These are phyloP conservation scores for Julus scanicus DNA, from an alignment of 2,888 invertebrate genomes.

Conservation along the genomic window DNA sequence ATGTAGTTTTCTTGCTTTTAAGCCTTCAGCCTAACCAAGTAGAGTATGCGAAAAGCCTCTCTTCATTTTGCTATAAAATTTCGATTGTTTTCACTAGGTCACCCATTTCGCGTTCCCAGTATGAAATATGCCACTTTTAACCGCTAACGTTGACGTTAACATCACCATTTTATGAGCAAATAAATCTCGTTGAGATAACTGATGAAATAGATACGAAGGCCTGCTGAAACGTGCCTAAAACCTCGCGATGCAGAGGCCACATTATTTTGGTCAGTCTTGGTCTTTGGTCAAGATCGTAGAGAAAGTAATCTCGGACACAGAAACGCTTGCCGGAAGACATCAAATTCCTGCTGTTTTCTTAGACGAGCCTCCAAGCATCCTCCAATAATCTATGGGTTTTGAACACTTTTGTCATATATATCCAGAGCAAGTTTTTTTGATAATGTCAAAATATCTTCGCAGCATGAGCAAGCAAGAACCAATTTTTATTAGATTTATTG, in stretches of 20 bases:
- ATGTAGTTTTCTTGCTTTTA: neutral
- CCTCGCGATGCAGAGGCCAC: neutral
- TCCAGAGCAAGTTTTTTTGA: neutral
- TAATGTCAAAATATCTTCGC: constrained; percentile 5
- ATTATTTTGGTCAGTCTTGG: neutral
- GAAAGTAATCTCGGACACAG: neutral
- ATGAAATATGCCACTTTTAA: constrained; percentile 43
- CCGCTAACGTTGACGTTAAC: constrained; percentile 45
- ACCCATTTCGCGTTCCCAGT: neutral
- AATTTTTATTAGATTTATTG: constrained; percentile 40
- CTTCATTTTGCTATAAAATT: constrained; percentile 43
- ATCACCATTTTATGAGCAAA: constrained; percentile 37
- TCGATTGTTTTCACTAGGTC: constrained; percentile 43
- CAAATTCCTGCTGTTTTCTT: constrained; percentile 37
- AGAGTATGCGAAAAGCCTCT: constrained; percentile 13
- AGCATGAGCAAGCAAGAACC: neutral
- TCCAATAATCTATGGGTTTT: neutral
- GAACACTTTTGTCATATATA: neutral
- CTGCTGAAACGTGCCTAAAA: constrained; percentile 24
- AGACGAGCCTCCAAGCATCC: neutral
- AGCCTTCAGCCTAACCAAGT: neutral
- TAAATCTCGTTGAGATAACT: constrained; percentile 41
- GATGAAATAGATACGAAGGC: constrained; percentile 30
- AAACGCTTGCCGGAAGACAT: constrained; percentile 45
- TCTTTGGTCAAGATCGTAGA: constrained; percentile 14